These are phyloP conservation scores for Calameuta filiformis DNA, from an alignment of 2,888 invertebrate genomes.

Conservation along the genomic window DNA sequence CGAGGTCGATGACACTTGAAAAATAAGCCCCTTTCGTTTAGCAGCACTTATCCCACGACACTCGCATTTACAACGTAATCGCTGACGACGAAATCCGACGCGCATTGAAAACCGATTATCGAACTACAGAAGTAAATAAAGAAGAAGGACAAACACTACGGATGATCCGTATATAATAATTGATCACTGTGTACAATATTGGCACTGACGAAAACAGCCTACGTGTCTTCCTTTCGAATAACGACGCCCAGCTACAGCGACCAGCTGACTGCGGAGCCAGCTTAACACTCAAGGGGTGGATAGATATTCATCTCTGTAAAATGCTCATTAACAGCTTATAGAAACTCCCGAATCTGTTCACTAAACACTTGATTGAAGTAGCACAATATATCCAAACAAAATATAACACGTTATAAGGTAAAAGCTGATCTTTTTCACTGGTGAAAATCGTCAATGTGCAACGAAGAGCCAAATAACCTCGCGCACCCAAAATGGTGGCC, in stretches of 20 bases:
- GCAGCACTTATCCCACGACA: not conserved
- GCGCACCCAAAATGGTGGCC: slow-evolving; percentile 62
- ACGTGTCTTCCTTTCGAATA: not conserved
- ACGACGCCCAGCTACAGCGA: slow-evolving; percentile 21
- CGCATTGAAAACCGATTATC: not conserved
- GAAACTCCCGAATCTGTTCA: not conserved
- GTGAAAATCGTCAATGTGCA: slow-evolving; percentile 14
- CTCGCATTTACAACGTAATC: not conserved
- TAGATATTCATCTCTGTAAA: not conserved
- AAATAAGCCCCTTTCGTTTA: not conserved
- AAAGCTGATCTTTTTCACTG: not conserved
- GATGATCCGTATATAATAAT: not conserved
- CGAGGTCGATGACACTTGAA: slow-evolving; percentile 36
- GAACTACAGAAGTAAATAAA: not conserved
- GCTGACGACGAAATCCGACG: not conserved
- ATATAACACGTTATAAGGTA: not conserved
- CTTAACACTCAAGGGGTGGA: not conserved
- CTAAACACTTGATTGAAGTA: not conserved
- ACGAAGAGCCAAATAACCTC: slow-evolving; percentile 14
- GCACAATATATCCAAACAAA: not conserved
- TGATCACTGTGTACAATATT: not conserved
- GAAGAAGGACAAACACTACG: not conserved
- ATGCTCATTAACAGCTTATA: not conserved
- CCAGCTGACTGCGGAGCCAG: slow-evolving; percentile 45
- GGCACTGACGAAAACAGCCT: not conserved